A percentile compares a stretch with the other conserved stretches of the same genome.
Evolutionary conservation across 2,888 invertebrate species (phyloP).

Genomic region (Caenorhabditis virilis): DNA sequence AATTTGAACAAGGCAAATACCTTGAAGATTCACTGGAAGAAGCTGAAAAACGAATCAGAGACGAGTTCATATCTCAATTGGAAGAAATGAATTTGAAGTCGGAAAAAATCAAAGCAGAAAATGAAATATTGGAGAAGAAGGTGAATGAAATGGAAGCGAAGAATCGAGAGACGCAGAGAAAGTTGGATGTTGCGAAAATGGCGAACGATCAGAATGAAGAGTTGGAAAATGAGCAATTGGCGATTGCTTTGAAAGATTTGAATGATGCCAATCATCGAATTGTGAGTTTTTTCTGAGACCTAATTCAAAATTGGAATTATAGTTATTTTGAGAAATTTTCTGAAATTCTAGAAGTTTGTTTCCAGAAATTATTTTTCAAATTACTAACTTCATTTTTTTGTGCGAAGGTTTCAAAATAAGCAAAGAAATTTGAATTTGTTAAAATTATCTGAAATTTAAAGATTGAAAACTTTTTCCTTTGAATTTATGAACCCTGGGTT

Average conservation of each 20-base stretch:
- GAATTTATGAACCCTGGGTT: neutral
- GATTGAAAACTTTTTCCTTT: neutral
- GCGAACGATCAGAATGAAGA: constrained; percentile 37
- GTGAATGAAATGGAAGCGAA: constrained; percentile 47
- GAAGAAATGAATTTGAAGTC: constrained; percentile 30
- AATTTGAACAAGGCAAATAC: constrained; percentile 42
- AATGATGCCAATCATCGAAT: constrained; percentile 72
- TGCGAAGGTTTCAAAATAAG: no score
- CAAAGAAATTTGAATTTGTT: no score
- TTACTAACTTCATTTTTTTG: no score
- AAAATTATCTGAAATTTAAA: no score
- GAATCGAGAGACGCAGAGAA: constrained; percentile 67
- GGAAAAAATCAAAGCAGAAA: constrained; percentile 40
- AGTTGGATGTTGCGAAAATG: constrained; percentile 51
- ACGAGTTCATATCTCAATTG: constrained; percentile 27
- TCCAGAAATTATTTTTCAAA: no score
- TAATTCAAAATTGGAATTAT: no score
- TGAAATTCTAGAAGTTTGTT: no score
- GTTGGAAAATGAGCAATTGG: constrained; percentile 71
- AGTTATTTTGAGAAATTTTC: neutral
- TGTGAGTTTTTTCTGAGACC: constrained; percentile 15
- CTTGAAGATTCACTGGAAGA: constrained; percentile 21
- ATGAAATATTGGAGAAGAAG: constrained; percentile 41
- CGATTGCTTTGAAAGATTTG: constrained; percentile 72
- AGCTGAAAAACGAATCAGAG: constrained; percentile 30